Conservation (phyloP, 2,888 invertebrate genomes). For the Watsonalla cultraria region DNA sequence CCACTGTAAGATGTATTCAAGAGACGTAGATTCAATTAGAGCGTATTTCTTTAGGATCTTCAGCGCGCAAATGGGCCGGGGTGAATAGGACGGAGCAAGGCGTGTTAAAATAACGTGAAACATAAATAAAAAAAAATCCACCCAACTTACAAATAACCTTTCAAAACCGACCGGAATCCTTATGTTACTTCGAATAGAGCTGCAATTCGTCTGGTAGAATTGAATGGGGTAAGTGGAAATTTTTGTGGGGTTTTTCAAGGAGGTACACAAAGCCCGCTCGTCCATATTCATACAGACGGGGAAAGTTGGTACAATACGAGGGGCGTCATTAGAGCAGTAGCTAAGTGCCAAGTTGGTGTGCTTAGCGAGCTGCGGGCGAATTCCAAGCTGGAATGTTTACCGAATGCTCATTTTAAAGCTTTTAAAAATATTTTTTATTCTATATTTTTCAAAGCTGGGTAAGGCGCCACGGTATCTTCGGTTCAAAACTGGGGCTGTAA, state of each 20-base stretch:
- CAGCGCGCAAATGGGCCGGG: constrained; percentile 41
- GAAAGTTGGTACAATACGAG: constrained; percentile 57
- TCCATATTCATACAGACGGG: constrained; percentile 53
- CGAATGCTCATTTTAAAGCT: background rate
- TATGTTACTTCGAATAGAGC: constrained; percentile 1
- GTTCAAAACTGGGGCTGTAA: no score
- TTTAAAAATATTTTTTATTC: constrained; percentile 13
- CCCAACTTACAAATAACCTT: constrained; percentile 1
- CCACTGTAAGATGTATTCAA: constrained; percentile 18
- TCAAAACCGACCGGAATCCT: constrained; percentile 2
- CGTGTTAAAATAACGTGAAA: constrained; percentile 51
- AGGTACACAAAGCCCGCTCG: constrained; percentile 3
- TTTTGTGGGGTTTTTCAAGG: constrained; percentile 3
- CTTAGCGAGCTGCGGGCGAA: background rate
- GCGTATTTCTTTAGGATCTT: constrained; percentile 35
- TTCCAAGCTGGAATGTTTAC: background rate
- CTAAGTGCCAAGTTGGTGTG: constrained; percentile 50
- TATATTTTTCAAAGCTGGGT: background rate
- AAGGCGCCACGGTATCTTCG: no score
- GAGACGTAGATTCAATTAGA: constrained; percentile 47
- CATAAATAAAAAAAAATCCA: constrained; percentile 27
- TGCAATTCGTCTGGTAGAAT: background rate
- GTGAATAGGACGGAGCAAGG: constrained; percentile 28
- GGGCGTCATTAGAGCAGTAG: constrained; percentile 49
- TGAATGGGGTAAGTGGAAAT: background rate